These are phyloP conservation scores for Sorex fumeus DNA, from an alignment of 2,113 vertebrate species.

Conservation along the genomic window DNA sequence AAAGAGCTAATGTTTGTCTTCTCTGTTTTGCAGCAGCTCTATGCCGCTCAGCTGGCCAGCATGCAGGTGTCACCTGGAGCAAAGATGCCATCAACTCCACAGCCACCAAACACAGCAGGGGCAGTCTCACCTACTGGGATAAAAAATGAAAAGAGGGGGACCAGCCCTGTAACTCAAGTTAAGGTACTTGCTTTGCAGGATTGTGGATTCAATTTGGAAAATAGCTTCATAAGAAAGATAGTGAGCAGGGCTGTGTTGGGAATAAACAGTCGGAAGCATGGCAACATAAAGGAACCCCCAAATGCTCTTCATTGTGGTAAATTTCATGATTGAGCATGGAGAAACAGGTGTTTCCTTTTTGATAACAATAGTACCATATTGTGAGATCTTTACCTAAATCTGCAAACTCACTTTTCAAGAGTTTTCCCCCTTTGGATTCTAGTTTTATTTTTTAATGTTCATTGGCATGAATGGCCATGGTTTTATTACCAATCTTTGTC, in stretches of 20 bases:
- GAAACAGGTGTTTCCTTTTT: slow-evolving; percentile 85
- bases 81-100: slow-evolving; percentile 98
- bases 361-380: slow-evolving; percentile 87
- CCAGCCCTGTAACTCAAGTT: slow-evolving; percentile 97
- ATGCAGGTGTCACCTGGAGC: slow-evolving; percentile 99
- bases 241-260: slow-evolving; percentile 47
- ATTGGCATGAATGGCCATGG: slow-evolving; percentile 70
- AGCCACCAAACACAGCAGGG: slow-evolving; percentile 94
- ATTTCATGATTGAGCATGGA: slow-evolving; percentile 76
- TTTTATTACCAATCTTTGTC: slow-evolving; percentile 77
- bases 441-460: slow-evolving; percentile 78
- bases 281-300: slow-evolving; percentile 51
- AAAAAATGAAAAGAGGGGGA: slow-evolving; percentile 99
- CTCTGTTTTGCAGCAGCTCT: slow-evolving; percentile 96
- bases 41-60: slow-evolving; percentile 98
- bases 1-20: slow-evolving; percentile 83
- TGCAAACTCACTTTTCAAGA: slow-evolving; percentile 79
- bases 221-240: slow-evolving; percentile 74
- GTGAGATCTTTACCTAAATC: slow-evolving; percentile 81
- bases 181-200: slow-evolving; percentile 92
- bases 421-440: slow-evolving; percentile 80
- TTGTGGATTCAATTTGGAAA: slow-evolving; percentile 77
- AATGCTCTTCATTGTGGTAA: slow-evolving; percentile 71
- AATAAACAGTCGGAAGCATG: slow-evolving; percentile 74
- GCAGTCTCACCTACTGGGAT: slow-evolving; percentile 97